phyloP scores from a whole-genome alignment of 2,888 invertebrate genomes.

The Thymelicus sylvestris region DNA sequence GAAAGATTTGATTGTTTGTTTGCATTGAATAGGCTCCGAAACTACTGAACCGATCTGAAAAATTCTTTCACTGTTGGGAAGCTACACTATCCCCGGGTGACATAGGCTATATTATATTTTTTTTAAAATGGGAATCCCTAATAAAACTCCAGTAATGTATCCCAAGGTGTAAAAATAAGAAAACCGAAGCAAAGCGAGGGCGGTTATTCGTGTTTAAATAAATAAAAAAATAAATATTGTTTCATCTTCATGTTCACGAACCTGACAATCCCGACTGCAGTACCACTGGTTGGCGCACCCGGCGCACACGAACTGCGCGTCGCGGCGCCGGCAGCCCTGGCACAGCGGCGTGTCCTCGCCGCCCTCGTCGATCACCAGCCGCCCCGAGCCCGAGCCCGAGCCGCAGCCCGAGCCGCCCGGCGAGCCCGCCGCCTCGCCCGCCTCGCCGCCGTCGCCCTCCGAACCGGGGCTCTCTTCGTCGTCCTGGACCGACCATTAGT shows the following conservation, averaged over 20 bases:
- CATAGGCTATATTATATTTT: too few relatives aligned
- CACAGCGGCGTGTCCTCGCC: slow-evolving; percentile 88
- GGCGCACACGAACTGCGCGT: slow-evolving; percentile 95
- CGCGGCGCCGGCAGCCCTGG: slow-evolving; percentile 92
- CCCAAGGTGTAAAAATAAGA: too few relatives aligned
- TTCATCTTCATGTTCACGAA: slow-evolving; percentile 53
- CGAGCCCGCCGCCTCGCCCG: slow-evolving; percentile 49
- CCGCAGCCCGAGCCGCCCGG: slow-evolving; percentile 48
- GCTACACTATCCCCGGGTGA: too few relatives aligned
- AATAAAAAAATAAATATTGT: too few relatives aligned
- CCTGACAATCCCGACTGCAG: slow-evolving; percentile 97
- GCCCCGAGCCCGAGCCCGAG: slow-evolving; percentile 57
- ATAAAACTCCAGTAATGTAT: too few relatives aligned
- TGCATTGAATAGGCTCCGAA: too few relatives aligned
- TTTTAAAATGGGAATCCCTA: too few relatives aligned
- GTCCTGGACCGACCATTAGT: slow-evolving; percentile 69
- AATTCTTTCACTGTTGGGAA: too few relatives aligned
- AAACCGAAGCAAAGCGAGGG: too few relatives aligned
- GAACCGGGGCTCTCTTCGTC: slow-evolving; percentile 85
- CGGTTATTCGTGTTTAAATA: too few relatives aligned
- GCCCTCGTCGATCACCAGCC: slow-evolving; percentile 68
- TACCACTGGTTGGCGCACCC: slow-evolving; percentile 97
- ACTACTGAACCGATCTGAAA: too few relatives aligned
- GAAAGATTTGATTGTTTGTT: too few relatives aligned
- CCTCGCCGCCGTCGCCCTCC: slow-evolving; percentile 72